Evolutionary conservation across 2,888 invertebrate genomes (phyloP).

Genomic region (Acronicta aceris): DNA sequence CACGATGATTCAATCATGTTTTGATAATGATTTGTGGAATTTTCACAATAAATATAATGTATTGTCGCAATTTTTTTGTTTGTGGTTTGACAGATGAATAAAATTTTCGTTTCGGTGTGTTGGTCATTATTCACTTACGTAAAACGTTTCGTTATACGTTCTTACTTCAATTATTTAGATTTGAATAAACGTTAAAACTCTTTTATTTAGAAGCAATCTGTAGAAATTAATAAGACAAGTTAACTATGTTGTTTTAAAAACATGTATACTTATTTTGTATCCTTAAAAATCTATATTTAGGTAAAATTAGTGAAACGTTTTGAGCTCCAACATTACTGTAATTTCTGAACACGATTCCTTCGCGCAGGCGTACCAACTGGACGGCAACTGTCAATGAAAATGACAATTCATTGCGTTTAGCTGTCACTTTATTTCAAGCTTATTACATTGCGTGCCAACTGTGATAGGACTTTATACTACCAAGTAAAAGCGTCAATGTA

Average conservation of each 20-base stretch:
- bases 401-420: constrained; percentile 7
- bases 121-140: constrained; percentile 34
- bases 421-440: constrained; percentile 12
- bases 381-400: constrained; percentile 23
- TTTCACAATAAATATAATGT: constrained; percentile 51
- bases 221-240: not conserved
- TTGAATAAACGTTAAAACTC: not conserved
- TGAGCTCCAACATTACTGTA: too few species aligned
- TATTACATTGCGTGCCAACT: constrained; percentile 12
- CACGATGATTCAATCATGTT: constrained; percentile 30
- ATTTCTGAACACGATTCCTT: constrained; percentile 25
- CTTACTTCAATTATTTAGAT: not conserved
- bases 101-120: constrained; percentile 39
- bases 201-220: not conserved
- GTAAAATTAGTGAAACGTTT: too few species aligned
- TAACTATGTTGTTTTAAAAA: not conserved
- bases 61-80: constrained; percentile 63
- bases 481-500: constrained; percentile 15
- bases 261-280: too few species aligned
- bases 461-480: not conserved
- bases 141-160: constrained; percentile 53
- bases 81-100: constrained; percentile 58
- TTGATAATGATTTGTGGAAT: constrained; percentile 49
- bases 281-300: too few species aligned
- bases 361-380: constrained; percentile 55